Evolutionary conservation across 1,140 invertebrate species (phyloP), one percentile per base, ranked within the genome.

Genomic region (Pseudoatta argentina): DNA sequence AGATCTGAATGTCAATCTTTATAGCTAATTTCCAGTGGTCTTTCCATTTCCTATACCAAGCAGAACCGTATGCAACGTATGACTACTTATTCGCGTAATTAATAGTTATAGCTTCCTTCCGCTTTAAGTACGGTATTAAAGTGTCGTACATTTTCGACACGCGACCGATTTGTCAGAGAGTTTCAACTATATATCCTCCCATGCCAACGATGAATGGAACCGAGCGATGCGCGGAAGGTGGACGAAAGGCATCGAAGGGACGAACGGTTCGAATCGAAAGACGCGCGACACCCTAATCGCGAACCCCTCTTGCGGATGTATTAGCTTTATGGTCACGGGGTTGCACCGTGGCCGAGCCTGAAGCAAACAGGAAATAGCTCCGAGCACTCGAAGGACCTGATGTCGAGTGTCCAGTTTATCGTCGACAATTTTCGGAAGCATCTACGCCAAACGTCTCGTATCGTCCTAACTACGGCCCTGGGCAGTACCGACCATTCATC

Each of bases 151-250:
- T 79, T 61, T 88, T 67, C 87, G 93, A 88, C 95, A 95, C 94
- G 95, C 93, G 95, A 92, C 93, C 93, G 94, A 95, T 95, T 95
- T 95, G 94, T 95, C 94, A 93, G 91, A 89, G 77, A 89, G 12
- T 91, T 77, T 79, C 66, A n/a, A 83, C 69, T 59, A 77, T 83
- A 57, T 34, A 79, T 88, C 87, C 85, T 66, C n/a, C 34, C 64
- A 16, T 21, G 12, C 64, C 72, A 51, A 73, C 39, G 39, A 71
- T 57, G 55, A 63, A 61, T 27, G 57, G 34, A 51, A 24, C 14
- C 27, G 72, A 51, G n/a, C 51, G 44, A 75, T 8, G 34, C 34
- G 24, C 16, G 30, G 53, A 34, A 57, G 21, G 34, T 34, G 21
- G n/a, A 18, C 59, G 24, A 24, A 24, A 24, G 24, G 24, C 24